phyloP scores from a whole-genome alignment of 2,888 invertebrate genomes.

The Aspidiotus destructor region DNA sequence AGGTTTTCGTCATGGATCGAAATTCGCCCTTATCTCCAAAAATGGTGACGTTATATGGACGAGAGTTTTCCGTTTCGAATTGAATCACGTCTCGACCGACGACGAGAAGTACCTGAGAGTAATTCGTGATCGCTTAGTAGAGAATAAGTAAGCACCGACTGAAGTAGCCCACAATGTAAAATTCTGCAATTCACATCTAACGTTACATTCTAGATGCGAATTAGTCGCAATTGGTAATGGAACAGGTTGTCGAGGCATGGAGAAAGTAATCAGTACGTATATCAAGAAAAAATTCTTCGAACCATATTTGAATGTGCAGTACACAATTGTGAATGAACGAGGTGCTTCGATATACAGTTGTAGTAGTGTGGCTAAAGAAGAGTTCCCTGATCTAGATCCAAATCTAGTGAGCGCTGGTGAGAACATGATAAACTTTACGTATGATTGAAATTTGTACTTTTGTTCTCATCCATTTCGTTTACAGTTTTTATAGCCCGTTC shows the following conservation, averaged over 20 bases:
- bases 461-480: neutral
- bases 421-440: conserved; percentile 6
- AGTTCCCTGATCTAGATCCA: conserved; percentile 73
- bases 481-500: conserved; percentile 71
- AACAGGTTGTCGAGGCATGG: conserved; percentile 80
- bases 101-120: neutral
- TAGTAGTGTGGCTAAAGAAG: conserved; percentile 67
- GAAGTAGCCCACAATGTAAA: no score
- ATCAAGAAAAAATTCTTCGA: conserved; percentile 51
- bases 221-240: conserved; percentile 86
- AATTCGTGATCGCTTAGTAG: no score
- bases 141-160: neutral
- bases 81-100: conserved; percentile 33
- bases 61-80: conserved; percentile 58
- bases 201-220: conserved; percentile 50
- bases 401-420: conserved; percentile 68
- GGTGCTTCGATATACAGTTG: conserved; percentile 91
- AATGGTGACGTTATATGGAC: conserved; percentile 61
- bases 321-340: conserved; percentile 78
- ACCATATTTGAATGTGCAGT: conserved; percentile 50
- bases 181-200: neutral
- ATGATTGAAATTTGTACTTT: conserved; percentile 14
- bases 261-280: conserved; percentile 57
- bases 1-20: conserved; percentile 61
- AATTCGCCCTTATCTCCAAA: conserved; percentile 68